These are phyloP conservation scores for Sceloporus tristichus DNA, from an alignment of 2,113 vertebrate species.

Conservation along the genomic window DNA sequence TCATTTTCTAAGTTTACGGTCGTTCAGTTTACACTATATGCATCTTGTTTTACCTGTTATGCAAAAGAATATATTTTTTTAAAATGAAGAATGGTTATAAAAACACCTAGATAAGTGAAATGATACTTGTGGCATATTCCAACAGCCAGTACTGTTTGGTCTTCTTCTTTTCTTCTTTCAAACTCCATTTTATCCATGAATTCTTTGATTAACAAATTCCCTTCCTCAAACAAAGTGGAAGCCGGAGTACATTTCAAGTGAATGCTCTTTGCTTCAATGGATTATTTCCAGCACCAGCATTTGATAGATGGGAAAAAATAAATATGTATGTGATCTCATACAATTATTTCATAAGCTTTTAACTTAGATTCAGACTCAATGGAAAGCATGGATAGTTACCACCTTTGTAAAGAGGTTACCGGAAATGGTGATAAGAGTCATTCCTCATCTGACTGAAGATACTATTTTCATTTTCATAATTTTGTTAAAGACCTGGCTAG, in stretches of 20 bases:
- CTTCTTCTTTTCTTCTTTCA: neutral
- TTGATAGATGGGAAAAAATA: neutral
- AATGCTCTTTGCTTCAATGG: neutral
- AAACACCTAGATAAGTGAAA: neutral
- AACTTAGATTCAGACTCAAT: neutral
- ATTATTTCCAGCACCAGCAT: neutral
- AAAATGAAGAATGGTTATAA: too few relatives aligned
- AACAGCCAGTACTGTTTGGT: neutral
- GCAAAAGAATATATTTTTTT: neutral
- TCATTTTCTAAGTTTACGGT: too few relatives aligned
- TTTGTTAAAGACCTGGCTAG: constrained; percentile 38
- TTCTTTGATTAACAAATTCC: neutral
- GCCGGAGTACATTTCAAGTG: neutral
- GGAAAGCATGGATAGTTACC: neutral
- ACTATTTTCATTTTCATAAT: constrained; percentile 40
- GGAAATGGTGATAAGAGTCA: neutral
- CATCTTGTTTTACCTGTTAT: neutral
- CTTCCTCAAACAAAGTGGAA: neutral
- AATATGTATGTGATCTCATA: neutral
- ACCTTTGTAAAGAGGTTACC: constrained; percentile 16
- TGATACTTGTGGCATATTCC: neutral
- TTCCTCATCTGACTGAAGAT: constrained; percentile 25
- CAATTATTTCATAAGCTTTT: neutral
- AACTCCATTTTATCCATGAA: neutral
- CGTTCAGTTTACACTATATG: neutral